Evolutionary conservation across 2,888 invertebrate genomes (phyloP).

Genomic region (Cremastinae sp.): DNA sequence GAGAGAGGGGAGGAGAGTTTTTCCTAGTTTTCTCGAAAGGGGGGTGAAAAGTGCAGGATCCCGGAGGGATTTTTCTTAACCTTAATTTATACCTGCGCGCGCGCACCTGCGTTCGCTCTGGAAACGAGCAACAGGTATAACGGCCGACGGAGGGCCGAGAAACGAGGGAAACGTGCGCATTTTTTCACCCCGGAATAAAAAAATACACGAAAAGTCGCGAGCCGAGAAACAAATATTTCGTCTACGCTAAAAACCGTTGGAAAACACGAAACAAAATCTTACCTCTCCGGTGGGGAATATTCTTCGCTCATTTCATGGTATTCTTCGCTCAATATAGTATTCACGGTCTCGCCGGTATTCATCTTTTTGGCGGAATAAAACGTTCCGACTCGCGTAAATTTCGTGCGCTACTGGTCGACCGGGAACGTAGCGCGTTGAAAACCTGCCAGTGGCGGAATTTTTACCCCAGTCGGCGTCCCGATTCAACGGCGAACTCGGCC

Average conservation of each 20-base stretch:
- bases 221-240: neutral
- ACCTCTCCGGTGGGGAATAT: slow-evolving; percentile 72
- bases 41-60: slow-evolving; percentile 47
- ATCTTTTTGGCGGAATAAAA: slow-evolving; percentile 73
- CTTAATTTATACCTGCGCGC: slow-evolving; percentile 61
- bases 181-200: neutral
- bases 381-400: slow-evolving; percentile 49
- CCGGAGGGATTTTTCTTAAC: slow-evolving; percentile 63
- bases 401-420: slow-evolving; percentile 52
- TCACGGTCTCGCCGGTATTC: slow-evolving; percentile 70
- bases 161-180: slow-evolving; percentile 2
- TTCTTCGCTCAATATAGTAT: slow-evolving; percentile 64
- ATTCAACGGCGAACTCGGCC: slow-evolving; percentile 22
- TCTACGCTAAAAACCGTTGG: neutral
- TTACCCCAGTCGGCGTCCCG: neutral
- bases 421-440: slow-evolving; percentile 19
- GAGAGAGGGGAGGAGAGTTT: slow-evolving; percentile 31
- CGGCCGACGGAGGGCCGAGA: slow-evolving; percentile 7
- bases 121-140: slow-evolving; percentile 68
- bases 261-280: slow-evolving; percentile 41
- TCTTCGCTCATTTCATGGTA: slow-evolving; percentile 66
- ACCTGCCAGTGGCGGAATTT: slow-evolving; percentile 55
- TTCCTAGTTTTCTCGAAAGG: slow-evolving; percentile 24
- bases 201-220: neutral
- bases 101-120: slow-evolving; percentile 69